Evolutionary conservation across 2,113 vertebrate genomes (phyloP), one percentile per base, ranked within the genome.

Genomic region (Brevimyrus niger): DNA sequence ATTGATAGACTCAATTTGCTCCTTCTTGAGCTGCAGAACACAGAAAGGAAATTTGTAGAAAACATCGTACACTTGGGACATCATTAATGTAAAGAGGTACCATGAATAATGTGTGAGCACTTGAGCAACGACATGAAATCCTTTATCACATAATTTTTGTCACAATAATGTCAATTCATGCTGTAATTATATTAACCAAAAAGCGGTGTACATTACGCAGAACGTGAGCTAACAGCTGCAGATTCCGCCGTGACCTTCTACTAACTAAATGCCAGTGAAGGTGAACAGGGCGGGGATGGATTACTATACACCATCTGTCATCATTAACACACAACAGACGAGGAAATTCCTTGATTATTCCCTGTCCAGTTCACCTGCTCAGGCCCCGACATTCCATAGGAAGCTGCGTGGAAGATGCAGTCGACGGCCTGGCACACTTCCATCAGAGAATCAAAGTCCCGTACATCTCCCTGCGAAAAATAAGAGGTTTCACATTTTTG

Each of bases 381-480:
- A 65, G 95, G 93, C 85, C 97, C 97, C 0, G 97, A 97, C 97
- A 99, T 97, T 89, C 98, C 98, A 3, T 97, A 97, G 73, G 98
- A 97, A 1, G 98, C 98, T 2, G 95, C 94, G n/a, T 99, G 98
- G 91, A 98, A 99, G 87, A 99, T 92, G 90, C 97, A 98, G 92
- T 97, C 96, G 1, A 97, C 96, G 0, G 96, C 97, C 91, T 97
- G 95, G 82, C 97, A 97, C 31, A 96, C 95, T 38, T 93, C 94
- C 88, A 95, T 95, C 44, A 98, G 95, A 5, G 96, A 95, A 1
- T 96, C 93, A 65, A 96, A 96, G 93, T 98, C 97, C 50, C 97
- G 95, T 86, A 99, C 95, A 88, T 99, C 98, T 6, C 94, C 96
- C 98, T 99, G 93, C 0, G 87, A 91, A 90, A 80, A 92, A 91